These are phyloP conservation scores for Hyperoodon ampullatus DNA, from an alignment of 2,113 vertebrate genomes.

Conservation along the genomic window DNA sequence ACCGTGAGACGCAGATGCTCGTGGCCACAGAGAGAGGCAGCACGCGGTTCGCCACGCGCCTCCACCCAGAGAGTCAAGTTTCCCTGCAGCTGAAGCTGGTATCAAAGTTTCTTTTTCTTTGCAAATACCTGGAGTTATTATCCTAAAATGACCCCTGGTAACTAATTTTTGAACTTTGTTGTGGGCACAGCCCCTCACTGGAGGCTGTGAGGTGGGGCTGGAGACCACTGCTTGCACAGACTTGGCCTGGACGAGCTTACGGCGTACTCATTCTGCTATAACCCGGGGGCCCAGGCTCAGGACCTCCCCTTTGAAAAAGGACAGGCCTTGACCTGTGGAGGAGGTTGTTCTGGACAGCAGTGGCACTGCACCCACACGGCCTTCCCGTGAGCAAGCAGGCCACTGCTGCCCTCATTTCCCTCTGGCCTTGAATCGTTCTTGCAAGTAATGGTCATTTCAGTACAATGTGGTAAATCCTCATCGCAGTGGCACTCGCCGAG, in stretches of 20 bases:
- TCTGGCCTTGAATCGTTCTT: not conserved
- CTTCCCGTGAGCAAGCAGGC: not conserved
- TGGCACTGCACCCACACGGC: accelerated
- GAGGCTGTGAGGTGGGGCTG: not conserved
- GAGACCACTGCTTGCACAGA: not conserved
- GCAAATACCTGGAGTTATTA: not conserved
- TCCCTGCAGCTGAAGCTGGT: not conserved
- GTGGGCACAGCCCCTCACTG: too few relatives aligned
- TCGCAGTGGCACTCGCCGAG: not conserved
- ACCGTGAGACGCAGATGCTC: accelerated
- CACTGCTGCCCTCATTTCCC: not conserved
- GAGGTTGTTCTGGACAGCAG: not conserved
- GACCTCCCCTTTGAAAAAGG: not conserved
- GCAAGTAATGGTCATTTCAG: not conserved
- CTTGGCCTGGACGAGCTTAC: not conserved
- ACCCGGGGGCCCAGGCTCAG: too few relatives aligned
- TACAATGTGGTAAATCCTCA: not conserved
- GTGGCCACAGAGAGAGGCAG: not conserved
- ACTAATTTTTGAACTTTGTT: not conserved
- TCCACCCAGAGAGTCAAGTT: not conserved
- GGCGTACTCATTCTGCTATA: not conserved
- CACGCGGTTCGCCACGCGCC: accelerated
- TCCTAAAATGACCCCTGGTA: not conserved
- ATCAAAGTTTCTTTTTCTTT: not conserved
- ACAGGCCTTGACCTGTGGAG: not conserved